phyloP scores from a whole-genome alignment of 2,113 vertebrate genomes.

The Vulpes vulpes region DNA sequence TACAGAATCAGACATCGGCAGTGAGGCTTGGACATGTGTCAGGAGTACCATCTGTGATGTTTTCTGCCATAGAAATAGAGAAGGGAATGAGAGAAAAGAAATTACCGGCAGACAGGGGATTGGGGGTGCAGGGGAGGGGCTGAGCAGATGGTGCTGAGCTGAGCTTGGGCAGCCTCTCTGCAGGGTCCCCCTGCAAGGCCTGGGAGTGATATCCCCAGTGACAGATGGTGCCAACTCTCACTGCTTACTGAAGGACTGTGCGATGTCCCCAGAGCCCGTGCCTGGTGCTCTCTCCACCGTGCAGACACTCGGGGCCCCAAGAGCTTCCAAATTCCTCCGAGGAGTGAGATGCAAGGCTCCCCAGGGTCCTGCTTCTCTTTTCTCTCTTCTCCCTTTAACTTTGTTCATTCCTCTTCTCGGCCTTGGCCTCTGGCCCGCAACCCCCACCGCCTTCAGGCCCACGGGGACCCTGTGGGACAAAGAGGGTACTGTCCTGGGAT shows the following conservation, averaged over 20 bases:
- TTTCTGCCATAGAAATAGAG: neutral
- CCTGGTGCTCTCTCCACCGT: neutral
- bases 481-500: neutral
- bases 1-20: neutral
- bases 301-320: neutral
- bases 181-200: accelerated
- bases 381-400: neutral
- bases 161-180: neutral
- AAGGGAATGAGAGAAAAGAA: neutral
- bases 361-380: neutral
- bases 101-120: neutral
- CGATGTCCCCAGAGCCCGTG: accelerated
- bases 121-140: accelerated
- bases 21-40: neutral
- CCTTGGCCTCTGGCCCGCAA: neutral
- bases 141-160: neutral
- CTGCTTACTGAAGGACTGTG: neutral
- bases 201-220: neutral
- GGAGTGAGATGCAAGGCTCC: neutral
- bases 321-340: neutral
- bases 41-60: neutral
- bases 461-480: neutral
- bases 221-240: neutral
- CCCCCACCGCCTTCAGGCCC: neutral
- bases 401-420: neutral